Conservation (phyloP, 2,113 vertebrate genomes). For the Turnix velox region DNA sequence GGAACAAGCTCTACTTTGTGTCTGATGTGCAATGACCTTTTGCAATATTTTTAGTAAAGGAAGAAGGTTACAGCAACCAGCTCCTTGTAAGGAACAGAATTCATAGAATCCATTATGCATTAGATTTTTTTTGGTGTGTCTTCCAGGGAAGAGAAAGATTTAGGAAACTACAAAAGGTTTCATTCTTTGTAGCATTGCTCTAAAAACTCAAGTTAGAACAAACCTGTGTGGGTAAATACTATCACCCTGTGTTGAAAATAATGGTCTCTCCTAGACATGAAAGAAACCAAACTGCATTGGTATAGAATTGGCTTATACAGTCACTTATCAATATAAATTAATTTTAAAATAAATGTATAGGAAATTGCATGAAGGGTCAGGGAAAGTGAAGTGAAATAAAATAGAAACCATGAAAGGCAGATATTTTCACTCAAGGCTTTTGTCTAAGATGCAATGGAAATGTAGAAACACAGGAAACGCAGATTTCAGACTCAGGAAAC, state of each 20-base stretch:
- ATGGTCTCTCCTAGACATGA: neutral
- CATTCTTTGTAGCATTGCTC: neutral
- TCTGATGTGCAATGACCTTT: constrained; percentile 44
- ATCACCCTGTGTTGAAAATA: neutral
- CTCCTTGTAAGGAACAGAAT: neutral
- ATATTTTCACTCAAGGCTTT: neutral
- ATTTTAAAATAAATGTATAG: neutral
- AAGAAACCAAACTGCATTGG: neutral
- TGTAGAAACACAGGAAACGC: neutral
- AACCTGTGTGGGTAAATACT: neutral
- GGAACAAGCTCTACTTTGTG: constrained; percentile 14
- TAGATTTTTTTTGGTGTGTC: neutral
- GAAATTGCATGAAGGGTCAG: neutral
- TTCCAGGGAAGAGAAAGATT: neutral
- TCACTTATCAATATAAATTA: neutral
- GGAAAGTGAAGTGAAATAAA: neutral
- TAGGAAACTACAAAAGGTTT: neutral
- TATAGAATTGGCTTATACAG: neutral
- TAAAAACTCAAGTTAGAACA: neutral
- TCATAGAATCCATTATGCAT: neutral
- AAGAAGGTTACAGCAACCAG: neutral
- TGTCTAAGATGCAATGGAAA: neutral
- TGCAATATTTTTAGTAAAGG: constrained; percentile 30
- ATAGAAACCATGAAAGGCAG: neutral
- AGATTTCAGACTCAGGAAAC: neutral